A percentile compares a stretch with the other conserved stretches of the same genome.
Conservation (phyloP, 2,888 invertebrate genomes). For the Mactromeris polynyma region DNA sequence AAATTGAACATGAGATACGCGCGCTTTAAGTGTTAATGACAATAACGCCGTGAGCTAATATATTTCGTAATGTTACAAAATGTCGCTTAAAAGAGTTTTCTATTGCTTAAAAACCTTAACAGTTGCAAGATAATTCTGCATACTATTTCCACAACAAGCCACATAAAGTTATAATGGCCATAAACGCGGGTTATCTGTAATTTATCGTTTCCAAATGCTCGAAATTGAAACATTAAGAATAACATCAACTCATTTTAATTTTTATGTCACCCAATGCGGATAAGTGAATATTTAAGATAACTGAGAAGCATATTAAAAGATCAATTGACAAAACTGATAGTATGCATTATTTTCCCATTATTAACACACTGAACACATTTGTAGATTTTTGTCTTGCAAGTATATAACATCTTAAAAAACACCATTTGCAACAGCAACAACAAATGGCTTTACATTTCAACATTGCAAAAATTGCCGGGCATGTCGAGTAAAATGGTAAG, state of each 20-base stretch:
- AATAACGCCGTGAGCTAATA: not conserved
- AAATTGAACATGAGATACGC: not conserved
- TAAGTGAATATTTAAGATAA: slow-evolving; percentile 6
- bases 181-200: slow-evolving; percentile 51
- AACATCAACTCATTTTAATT: slow-evolving; percentile 26
- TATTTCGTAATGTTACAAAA: slow-evolving; percentile 4
- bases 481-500: not conserved
- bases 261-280: slow-evolving; percentile 29
- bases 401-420: not conserved
- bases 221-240: slow-evolving; percentile 59
- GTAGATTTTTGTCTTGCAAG: not conserved
- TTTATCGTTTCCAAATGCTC: slow-evolving; percentile 57
- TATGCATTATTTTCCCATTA: not conserved
- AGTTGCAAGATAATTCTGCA: slow-evolving; percentile 6
- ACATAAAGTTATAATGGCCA: slow-evolving; percentile 47
- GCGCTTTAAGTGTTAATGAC: not conserved
- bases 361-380: not conserved
- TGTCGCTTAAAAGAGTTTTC: slow-evolving; percentile 11
- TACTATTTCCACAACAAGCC: slow-evolving; percentile 38
- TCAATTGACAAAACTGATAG: slow-evolving; percentile 13
- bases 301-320: not conserved
- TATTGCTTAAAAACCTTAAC: slow-evolving; percentile 8
- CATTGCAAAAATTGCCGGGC: not conserved
- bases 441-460: not conserved
- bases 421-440: not conserved